Conservation (phyloP, 2,797 vertebrate genomes). For the Loris lydekkerianus region DNA sequence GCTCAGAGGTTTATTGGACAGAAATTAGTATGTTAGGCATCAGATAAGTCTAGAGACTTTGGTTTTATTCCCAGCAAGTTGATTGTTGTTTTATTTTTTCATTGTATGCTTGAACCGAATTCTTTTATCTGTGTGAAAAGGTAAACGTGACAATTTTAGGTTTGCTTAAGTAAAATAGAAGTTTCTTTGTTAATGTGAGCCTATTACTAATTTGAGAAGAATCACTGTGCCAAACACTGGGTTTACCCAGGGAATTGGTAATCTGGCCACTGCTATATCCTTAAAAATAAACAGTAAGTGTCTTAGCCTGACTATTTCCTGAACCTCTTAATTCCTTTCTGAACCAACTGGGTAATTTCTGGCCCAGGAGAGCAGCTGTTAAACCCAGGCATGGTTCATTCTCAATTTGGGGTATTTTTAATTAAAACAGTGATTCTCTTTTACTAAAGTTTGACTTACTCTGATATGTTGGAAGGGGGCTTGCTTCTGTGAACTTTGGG, state of each 20-base stretch:
- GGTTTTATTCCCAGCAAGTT: not conserved
- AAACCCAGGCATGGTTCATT: not conserved
- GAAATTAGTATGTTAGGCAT: not conserved
- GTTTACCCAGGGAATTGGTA: not conserved
- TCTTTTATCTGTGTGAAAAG: constrained; percentile 43
- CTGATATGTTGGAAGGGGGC: not conserved
- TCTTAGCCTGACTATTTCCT: not conserved
- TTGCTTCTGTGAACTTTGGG: not conserved
- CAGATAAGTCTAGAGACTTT: not conserved
- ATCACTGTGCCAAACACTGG: not conserved
- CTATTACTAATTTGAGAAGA: not conserved
- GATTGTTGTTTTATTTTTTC: not conserved
- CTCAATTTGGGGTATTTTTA: constrained; percentile 37
- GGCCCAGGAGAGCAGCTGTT: not conserved
- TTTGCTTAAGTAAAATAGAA: constrained; percentile 46
- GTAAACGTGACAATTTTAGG: not conserved
- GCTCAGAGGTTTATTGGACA: not conserved
- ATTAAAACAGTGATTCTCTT: constrained; percentile 48
- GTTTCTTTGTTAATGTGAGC: not conserved
- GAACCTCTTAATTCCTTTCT: not conserved
- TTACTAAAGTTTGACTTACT: constrained; percentile 43
- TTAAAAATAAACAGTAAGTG: not conserved
- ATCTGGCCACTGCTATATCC: not conserved
- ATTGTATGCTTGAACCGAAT: not conserved
- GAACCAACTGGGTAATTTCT: not conserved